A percentile compares a stretch with the other conserved stretches of the same genome.
Evolutionary conservation across 2,113 vertebrate genomes (phyloP).

Genomic region (Bufo gargarizans): DNA sequence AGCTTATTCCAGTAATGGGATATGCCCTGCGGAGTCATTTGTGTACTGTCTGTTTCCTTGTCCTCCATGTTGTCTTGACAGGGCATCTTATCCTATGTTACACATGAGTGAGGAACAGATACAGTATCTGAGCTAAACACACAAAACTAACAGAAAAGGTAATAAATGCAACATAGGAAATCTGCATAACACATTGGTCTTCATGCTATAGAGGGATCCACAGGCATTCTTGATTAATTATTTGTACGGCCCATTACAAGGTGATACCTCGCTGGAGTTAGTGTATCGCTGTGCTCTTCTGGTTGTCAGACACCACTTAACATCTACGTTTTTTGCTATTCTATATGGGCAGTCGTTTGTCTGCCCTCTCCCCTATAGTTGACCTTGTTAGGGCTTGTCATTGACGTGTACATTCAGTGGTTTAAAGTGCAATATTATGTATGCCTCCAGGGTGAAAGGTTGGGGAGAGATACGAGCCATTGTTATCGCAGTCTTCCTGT

Average conservation of each 20-base stretch:
- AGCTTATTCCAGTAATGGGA: constrained; percentile 47
- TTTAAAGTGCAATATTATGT: neutral
- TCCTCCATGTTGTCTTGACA: neutral
- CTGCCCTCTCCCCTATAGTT: neutral
- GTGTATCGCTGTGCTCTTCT: neutral
- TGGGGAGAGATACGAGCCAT: neutral
- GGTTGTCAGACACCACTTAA: neutral
- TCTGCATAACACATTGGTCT: neutral
- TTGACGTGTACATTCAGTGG: neutral
- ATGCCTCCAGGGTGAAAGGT: neutral
- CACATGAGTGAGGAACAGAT: neutral
- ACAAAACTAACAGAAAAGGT: neutral
- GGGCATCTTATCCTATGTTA: neutral
- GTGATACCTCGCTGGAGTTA: neutral
- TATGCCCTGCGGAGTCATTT: constrained; percentile 35
- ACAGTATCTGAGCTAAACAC: neutral
- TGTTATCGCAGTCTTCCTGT: neutral
- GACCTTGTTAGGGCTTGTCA: constrained; percentile 10
- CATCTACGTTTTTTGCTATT: neutral
- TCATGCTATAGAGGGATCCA: neutral
- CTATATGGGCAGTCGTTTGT: neutral
- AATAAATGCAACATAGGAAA: neutral
- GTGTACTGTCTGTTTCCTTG: constrained; percentile 16
- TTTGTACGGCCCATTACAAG: neutral
- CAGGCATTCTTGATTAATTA: neutral